Evolutionary conservation across 2,797 vertebrate genomes (phyloP).

Genomic region (Falco peregrinus): DNA sequence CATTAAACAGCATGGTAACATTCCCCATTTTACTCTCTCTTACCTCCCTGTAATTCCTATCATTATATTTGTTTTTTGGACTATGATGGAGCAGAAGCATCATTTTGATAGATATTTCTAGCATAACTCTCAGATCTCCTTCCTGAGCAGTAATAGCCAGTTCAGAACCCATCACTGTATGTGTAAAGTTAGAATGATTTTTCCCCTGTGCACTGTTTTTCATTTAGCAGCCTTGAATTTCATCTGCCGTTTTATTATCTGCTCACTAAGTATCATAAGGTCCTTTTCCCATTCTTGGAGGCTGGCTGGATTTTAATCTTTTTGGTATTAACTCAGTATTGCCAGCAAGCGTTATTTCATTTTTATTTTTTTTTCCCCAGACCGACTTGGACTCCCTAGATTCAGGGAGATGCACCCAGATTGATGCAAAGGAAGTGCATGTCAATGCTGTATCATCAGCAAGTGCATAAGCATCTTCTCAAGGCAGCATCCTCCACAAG

Average conservation of each 20-base stretch:
- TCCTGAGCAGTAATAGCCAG: conserved; percentile 12
- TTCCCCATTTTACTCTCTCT: not conserved
- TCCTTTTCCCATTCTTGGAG: not conserved
- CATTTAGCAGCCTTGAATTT: conserved; percentile 59
- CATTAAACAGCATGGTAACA: not conserved
- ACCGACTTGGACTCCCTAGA: not conserved
- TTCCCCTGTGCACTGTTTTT: conserved; percentile 53
- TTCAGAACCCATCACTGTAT: not conserved
- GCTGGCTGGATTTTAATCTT: conserved; percentile 29
- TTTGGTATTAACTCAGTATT: not conserved
- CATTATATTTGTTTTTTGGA: not conserved
- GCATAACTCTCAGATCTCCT: conserved; percentile 12
- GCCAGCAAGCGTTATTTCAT: not conserved
- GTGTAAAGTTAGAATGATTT: conserved; percentile 1
- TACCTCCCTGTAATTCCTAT: not conserved
- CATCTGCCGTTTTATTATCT: conserved; percentile 36
- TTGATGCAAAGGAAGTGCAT: not conserved
- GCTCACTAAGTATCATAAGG: conserved; percentile 28
- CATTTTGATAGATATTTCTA: conserved; percentile 40
- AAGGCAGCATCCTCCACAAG: not conserved
- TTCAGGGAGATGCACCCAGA: not conserved
- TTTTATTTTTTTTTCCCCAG: not conserved
- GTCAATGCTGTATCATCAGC: not conserved
- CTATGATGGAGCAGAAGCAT: not conserved
- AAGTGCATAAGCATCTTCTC: not conserved